Base-by-base conservation (phyloP, 2,797 vertebrate genomes). In the Karalla daura region DNA sequence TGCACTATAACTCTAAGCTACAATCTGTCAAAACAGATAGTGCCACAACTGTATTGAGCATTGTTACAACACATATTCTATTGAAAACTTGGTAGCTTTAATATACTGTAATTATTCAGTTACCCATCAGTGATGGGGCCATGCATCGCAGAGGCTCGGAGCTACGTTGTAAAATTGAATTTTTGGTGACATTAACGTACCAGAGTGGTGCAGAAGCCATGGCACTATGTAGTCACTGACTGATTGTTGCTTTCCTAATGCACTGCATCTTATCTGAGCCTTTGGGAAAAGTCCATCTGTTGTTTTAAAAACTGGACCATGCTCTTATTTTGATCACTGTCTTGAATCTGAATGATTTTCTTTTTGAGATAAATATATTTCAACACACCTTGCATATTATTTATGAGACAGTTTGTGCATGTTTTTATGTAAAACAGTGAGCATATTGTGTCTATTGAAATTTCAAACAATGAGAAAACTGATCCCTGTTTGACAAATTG, bases 221-320 rank as follows among this genome's bases (percentile, higher is more conserved):
- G 88, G 89, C 91, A 91, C 89, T 92, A 90, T 87, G 84, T 60
- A 49, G 85, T 95, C 93, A 91, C 89, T 91, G 93, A 88, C 75
- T 81, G 84, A 88, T 82, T 88, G 84, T 86, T 77, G 86, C 86
- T 85, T 90, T 84, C 64, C 70, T 92, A 94, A 96, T 96, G 96
- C 96, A 96, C 96, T 96, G 95, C 96, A 95, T 96, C 94, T 89
- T 95, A 96, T 93, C 96, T 97, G 97, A 97, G 96, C 96, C 97
- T 95, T 95, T 92, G 88, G 94, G 93, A 94, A 94, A 93, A 92
- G 95, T 95, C 94, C 90, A 93, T 92, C 91, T 92, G 94, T 93
- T 93, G 92, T 95, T 94, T 94, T 94, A 89, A 95, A 37, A 95
- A 95, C 95, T 95, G 95, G 95, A 94, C 92, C 90, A 94, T 87